These are phyloP conservation scores for Anoura caudifer DNA, from an alignment of 2,113 vertebrate species.

Conservation along the genomic window DNA sequence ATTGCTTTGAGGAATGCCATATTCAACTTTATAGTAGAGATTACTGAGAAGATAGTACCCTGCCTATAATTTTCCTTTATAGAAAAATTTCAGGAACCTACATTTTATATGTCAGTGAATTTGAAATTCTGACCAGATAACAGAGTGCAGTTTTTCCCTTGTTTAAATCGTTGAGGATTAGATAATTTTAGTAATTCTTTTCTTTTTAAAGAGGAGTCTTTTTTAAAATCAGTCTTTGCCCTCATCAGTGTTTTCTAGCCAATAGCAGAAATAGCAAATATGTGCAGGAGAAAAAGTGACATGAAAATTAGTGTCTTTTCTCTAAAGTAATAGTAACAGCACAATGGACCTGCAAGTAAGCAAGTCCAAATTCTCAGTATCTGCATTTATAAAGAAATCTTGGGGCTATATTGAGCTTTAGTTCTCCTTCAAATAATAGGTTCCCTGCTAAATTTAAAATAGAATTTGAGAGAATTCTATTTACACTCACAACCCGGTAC, in stretches of 20 bases:
- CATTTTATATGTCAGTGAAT: constrained; percentile 19
- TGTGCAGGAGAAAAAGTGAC: background rate
- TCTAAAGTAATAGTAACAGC: constrained; percentile 4
- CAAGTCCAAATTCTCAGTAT: constrained; percentile 9
- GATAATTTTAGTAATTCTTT: constrained; percentile 39
- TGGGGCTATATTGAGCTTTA: constrained; percentile 12
- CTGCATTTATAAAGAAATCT: constrained; percentile 31
- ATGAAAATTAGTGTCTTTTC: background rate
- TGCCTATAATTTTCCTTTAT: background rate
- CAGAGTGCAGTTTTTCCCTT: background rate
- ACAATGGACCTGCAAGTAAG: background rate
- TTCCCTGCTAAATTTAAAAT: constrained; percentile 57
- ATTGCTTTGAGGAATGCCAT: constrained; percentile 30
- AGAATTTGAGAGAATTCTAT: constrained; percentile 59
- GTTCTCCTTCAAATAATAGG: constrained; percentile 44
- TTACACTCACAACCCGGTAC: constrained; percentile 61
- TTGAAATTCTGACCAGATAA: constrained; percentile 15
- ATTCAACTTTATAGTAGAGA: constrained; percentile 9
- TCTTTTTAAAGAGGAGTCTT: background rate
- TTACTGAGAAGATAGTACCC: background rate
- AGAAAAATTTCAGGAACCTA: background rate
- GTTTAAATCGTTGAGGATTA: background rate
- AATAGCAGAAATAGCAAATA: constrained; percentile 1
- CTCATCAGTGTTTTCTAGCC: background rate
- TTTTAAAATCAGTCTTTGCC: background rate